phyloP scores from a whole-genome alignment of 1,140 invertebrate genomes.

The Penaeus chinensis region DNA sequence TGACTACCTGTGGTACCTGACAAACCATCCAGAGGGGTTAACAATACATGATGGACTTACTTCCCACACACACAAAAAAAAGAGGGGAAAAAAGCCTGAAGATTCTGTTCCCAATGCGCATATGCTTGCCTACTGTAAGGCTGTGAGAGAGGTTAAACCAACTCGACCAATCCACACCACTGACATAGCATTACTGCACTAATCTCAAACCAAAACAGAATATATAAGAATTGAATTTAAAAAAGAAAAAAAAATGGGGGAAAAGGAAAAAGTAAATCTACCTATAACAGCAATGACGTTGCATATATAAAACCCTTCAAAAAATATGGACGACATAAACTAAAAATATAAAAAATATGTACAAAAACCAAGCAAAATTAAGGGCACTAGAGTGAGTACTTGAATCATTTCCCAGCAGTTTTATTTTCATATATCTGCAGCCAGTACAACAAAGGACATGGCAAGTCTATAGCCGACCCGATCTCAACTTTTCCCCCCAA shows the following conservation, averaged over 20 bases:
- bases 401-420: constrained; percentile 10
- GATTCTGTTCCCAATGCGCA: no score
- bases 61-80: no score
- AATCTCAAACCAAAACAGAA: no score
- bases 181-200: no score
- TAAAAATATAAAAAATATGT: constrained; percentile 23
- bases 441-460: constrained; percentile 2
- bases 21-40: no score
- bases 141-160: no score
- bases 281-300: no score
- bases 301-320: neutral
- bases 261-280: neutral
- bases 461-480: constrained; percentile 3
- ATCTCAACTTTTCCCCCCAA: neutral
- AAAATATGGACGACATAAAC: neutral
- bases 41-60: no score
- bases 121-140: no score
- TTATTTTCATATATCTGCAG: constrained; percentile 18
- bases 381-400: constrained; percentile 20
- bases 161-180: no score
- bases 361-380: neutral
- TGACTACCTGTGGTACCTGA: no score
- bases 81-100: no score
- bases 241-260: neutral
- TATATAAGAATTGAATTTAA: neutral